Conservation (phyloP, 2,797 vertebrate genomes). For the Anguilla obscura region DNA sequence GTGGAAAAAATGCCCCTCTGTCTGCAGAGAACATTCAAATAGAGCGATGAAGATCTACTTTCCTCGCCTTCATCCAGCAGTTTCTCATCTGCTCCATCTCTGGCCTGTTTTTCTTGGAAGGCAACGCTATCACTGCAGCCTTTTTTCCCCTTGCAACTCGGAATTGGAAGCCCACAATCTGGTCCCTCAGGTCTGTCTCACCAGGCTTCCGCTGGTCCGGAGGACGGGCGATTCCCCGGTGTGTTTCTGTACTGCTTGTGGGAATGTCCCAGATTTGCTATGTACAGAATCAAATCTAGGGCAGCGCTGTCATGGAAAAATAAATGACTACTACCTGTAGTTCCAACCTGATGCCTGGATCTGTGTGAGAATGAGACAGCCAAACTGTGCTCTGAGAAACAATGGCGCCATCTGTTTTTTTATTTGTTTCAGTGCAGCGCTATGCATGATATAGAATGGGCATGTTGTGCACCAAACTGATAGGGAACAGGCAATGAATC, state of each 20-base stretch:
- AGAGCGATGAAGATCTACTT: not conserved
- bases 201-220: not conserved
- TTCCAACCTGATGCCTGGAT: not conserved
- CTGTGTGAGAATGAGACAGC: not conserved
- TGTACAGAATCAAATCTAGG: not conserved
- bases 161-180: not conserved
- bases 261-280: not conserved
- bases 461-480: not conserved
- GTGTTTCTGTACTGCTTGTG: not conserved
- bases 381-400: not conserved
- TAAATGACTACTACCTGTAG: constrained; percentile 2
- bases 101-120: not conserved
- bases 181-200: not conserved
- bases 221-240: not conserved
- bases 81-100: not conserved
- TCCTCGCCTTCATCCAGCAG: not conserved
- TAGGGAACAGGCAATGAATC: not conserved
- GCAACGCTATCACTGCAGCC: not conserved
- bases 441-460: not conserved
- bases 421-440: not conserved
- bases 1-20: no score
- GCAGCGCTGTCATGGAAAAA: not conserved
- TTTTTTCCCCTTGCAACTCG: not conserved
- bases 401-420: not conserved
- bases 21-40: not conserved